phyloP scores from a whole-genome alignment of 2,888 invertebrate species.

The Dyspetes luteomarginatus region DNA sequence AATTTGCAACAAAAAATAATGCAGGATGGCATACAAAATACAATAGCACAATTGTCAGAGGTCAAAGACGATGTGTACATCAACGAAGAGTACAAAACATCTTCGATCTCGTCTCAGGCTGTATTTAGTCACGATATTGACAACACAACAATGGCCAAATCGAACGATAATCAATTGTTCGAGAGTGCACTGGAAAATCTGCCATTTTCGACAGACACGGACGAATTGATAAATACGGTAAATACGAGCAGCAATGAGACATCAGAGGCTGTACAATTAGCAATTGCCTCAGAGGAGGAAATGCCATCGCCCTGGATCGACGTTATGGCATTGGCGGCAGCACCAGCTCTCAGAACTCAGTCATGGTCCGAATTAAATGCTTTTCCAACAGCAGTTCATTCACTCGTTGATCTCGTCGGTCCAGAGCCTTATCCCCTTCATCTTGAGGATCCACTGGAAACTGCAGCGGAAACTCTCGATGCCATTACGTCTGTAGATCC shows the following conservation, averaged over 20 bases:
- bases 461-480: conserved; percentile 57
- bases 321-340: conserved; percentile 88
- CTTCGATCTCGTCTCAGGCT: not conserved
- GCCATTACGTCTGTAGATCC: conserved; percentile 67
- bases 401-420: conserved; percentile 82
- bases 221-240: conserved; percentile 25
- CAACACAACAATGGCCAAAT: conserved; percentile 21
- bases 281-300: conserved; percentile 90
- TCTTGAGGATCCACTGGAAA: conserved; percentile 70
- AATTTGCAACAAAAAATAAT: conserved; percentile 77
- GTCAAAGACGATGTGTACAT: conserved; percentile 41
- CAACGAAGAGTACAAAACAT: conserved; percentile 62
- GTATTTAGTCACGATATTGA: conserved; percentile 37
- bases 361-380: conserved; percentile 85
- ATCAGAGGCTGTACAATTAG: conserved; percentile 88
- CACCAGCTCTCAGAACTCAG: conserved; percentile 83
- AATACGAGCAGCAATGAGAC: conserved; percentile 67
- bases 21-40: conserved; percentile 75
- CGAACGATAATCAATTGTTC: conserved; percentile 70
- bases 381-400: conserved; percentile 88
- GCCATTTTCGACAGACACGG: conserved; percentile 65
- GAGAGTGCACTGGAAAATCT: conserved; percentile 69
- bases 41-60: conserved; percentile 76
- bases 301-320: conserved; percentile 91
- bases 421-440: conserved; percentile 81